Evolutionary conservation across 2,113 vertebrate species (phyloP), one percentile per base, ranked within the genome.

Genomic region (Gracilinanus agilis): DNA sequence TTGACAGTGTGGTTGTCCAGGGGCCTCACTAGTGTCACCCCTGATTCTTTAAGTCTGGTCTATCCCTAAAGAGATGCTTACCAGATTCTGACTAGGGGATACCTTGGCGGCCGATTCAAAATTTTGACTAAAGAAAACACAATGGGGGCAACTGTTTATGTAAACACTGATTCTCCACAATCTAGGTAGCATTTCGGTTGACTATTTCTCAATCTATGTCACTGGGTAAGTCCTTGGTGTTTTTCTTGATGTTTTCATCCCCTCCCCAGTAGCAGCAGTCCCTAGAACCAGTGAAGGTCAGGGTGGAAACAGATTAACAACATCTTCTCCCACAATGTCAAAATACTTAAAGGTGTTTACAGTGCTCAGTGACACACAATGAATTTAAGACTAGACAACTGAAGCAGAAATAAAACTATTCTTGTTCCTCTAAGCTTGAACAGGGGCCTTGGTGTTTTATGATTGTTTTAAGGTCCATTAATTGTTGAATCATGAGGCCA

Each of bases 401-500:
- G 88, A 97, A 97, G 98, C 95, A 89, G 96, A 97, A 98, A 98
- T 97, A 96, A 98, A 98, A 97, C 97, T 95, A 95, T 98, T 97
- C 97, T 96, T 97, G 96, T 97, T 98, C 98, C 96, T 96, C 96
- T 97, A 97, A 98, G 98, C 97, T 97, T 96, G 96, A 98, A 75
- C 97, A 96, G 96, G 93, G 97, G 88, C 98, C 98, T 98, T 96
- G 12, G 96, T 98, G 98, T 97, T 98, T 98, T 98, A 98, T 98
- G 98, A 97, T 98, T 98, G 98, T 98, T 98, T 98, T 98, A 98
- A 98, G 98, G 98, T 97, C 98, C 98, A 98, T 99, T 99, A 99
- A 98, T 99, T 98, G 95, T 98, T 98, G 98, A 98, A 98, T 99
- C 98, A 99, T 98, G 98, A 98, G 98, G 98, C 98, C 91, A 90